Evolutionary conservation across 2,888 invertebrate species (phyloP), one percentile per base, ranked within the genome.

Genomic region (Orthosia gothica): DNA sequence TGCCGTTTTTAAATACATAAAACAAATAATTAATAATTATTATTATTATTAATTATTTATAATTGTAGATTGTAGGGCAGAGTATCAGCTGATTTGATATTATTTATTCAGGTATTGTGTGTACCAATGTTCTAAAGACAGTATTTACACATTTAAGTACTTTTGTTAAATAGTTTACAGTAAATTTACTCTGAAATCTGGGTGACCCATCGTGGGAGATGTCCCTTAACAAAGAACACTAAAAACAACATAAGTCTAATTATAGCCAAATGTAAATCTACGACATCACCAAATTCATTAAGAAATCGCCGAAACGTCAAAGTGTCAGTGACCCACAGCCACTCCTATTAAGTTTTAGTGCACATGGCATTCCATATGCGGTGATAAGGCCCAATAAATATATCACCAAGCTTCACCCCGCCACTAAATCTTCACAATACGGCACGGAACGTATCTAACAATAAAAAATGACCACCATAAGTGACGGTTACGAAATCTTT

Each of bases 341-440:
- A 62, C 88, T 87, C 85, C 89, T 89, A 88, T 88, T 88, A 86
- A 88, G 58, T 84, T 87, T 87, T 87, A 84, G 80, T 87, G 80
- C 82, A 85, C 83, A 47, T 58, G 57, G 76, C 90, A 91, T 91
- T 92, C 94, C 93, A 94, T 93, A 93, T 90, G 88, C 87, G 89
- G 87, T 93, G 95, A 95, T 95, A 95, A 95, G 93, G 86, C 82
- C 84, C 92, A 90, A 94, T 95, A 95, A 94, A 95, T 95, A 94
- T 95, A 95, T 95, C 95, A 94, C 93, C 92, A 87, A 88, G 81
- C 76, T 88, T 90, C 90, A 90, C 87, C 90, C 88, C 79, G 87
- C 86, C 90, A 89, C 90, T 94, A 94, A 94, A 94, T 94, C 93
- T 93, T 89, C 76, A 82, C 84, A 82, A 89, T 95, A 92, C 92